phyloP scores from a whole-genome alignment of 2,113 vertebrate species.

The Odobenus rosmarus region DNA sequence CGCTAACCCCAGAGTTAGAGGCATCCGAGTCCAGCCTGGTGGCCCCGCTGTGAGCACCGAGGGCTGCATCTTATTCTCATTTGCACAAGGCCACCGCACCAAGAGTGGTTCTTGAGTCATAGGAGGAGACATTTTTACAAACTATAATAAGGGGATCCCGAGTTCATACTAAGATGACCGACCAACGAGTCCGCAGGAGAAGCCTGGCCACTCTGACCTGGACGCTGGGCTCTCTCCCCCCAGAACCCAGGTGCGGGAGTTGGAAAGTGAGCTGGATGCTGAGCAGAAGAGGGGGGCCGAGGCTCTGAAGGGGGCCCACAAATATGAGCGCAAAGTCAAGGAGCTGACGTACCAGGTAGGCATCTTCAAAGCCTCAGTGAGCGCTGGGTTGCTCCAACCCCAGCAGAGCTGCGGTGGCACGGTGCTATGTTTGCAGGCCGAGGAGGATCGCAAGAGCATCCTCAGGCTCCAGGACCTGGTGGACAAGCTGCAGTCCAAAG shows the following conservation, averaged over 20 bases:
- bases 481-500: constrained; percentile 92
- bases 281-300: constrained; percentile 88
- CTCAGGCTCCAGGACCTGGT: constrained; percentile 91
- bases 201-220: background rate
- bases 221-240: background rate
- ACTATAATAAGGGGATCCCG: background rate
- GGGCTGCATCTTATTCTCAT: background rate
- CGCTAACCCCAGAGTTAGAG: background rate
- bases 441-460: constrained; percentile 91
- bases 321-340: constrained; percentile 86
- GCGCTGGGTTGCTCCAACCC: rapidly evolving
- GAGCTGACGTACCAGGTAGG: constrained; percentile 87
- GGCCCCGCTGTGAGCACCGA: background rate
- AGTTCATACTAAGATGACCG: background rate
- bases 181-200: rapidly evolving
- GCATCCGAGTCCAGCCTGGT: background rate
- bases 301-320: constrained; percentile 86
- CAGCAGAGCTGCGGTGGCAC: rapidly evolving
- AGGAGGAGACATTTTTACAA: background rate
- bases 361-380: rapidly evolving
- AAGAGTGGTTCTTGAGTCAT: background rate
- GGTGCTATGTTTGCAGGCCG: constrained; percentile 82
- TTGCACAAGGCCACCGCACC: background rate
- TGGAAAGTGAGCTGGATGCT: constrained; percentile 87
- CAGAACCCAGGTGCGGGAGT: constrained; percentile 85